phyloP scores from a whole-genome alignment of 2,797 vertebrate genomes.

The Xyrichtys novacula region DNA sequence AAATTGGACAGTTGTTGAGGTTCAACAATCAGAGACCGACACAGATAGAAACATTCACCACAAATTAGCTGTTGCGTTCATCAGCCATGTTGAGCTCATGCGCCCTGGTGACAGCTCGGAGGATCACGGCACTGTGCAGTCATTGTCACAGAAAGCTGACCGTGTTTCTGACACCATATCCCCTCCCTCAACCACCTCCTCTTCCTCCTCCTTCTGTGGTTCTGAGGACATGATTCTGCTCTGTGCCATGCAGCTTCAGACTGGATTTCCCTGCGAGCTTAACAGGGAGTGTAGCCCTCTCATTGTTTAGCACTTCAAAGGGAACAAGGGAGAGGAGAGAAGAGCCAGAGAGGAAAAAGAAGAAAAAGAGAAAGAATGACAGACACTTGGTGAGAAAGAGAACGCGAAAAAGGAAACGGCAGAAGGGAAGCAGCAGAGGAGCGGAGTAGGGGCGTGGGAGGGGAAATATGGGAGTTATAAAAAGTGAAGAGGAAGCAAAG shows the following conservation, averaged over 20 bases:
- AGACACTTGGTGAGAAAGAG: slow-evolving; percentile 41
- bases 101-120: slow-evolving; percentile 32
- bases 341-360: slow-evolving; percentile 17
- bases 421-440: slow-evolving; percentile 43
- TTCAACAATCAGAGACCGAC: slow-evolving; percentile 34
- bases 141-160: slow-evolving; percentile 46
- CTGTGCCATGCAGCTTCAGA: slow-evolving; percentile 63
- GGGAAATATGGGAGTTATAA: slow-evolving; percentile 37
- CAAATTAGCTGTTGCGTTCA: slow-evolving; percentile 42
- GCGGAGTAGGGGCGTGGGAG: slow-evolving; percentile 30
- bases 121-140: slow-evolving; percentile 52
- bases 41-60: slow-evolving; percentile 11
- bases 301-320: slow-evolving; percentile 84
- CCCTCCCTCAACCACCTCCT: slow-evolving; percentile 22
- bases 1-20: slow-evolving; percentile 44
- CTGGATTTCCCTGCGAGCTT: slow-evolving; percentile 66
- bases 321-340: slow-evolving; percentile 51
- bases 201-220: slow-evolving; percentile 34
- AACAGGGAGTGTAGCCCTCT: slow-evolving; percentile 67
- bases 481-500: slow-evolving; percentile 19
- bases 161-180: slow-evolving; percentile 49
- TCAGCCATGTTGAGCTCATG: slow-evolving; percentile 35
- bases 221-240: slow-evolving; percentile 57
- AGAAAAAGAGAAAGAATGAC: slow-evolving; percentile 45
- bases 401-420: slow-evolving; percentile 44